A percentile compares a stretch with the other conserved stretches of the same genome.
phyloP scores from a whole-genome alignment of 2,113 vertebrate species.

The Sylvia atricapilla region DNA sequence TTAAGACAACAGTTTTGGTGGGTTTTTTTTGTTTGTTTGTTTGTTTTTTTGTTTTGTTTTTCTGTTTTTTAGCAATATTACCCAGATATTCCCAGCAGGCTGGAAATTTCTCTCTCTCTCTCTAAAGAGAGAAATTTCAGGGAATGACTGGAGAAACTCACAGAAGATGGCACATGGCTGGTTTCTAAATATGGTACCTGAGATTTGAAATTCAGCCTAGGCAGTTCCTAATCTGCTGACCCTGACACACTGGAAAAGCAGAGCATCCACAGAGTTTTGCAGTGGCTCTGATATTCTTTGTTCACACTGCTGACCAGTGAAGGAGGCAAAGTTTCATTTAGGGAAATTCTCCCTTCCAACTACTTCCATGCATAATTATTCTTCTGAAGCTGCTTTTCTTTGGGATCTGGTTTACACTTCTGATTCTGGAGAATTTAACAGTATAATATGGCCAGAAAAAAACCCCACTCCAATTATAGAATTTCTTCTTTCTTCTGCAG shows the following conservation, averaged over 20 bases:
- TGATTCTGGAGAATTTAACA: background rate
- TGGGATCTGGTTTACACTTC: background rate
- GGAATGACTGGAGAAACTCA: background rate
- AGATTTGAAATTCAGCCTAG: fast-evolving
- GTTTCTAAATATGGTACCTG: background rate
- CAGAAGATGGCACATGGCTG: background rate
- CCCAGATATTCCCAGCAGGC: background rate
- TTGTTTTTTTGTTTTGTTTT: too few species aligned
- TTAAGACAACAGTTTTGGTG: background rate
- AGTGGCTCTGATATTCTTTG: background rate
- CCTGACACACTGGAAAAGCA: background rate
- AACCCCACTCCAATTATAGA: fast-evolving
- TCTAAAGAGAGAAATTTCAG: background rate
- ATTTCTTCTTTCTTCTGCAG: background rate
- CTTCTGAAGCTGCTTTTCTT: background rate
- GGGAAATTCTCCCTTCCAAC: background rate
- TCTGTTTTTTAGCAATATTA: background rate
- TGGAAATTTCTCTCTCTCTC: background rate
- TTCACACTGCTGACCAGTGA: background rate
- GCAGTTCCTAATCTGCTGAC: background rate
- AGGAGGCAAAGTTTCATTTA: background rate
- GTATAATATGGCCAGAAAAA: background rate
- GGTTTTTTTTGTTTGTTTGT: too few species aligned
- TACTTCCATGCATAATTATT: background rate
- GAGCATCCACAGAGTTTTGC: background rate